phyloP scores from a whole-genome alignment of 2,797 vertebrate genomes.

The Cryptoprocta ferox region DNA sequence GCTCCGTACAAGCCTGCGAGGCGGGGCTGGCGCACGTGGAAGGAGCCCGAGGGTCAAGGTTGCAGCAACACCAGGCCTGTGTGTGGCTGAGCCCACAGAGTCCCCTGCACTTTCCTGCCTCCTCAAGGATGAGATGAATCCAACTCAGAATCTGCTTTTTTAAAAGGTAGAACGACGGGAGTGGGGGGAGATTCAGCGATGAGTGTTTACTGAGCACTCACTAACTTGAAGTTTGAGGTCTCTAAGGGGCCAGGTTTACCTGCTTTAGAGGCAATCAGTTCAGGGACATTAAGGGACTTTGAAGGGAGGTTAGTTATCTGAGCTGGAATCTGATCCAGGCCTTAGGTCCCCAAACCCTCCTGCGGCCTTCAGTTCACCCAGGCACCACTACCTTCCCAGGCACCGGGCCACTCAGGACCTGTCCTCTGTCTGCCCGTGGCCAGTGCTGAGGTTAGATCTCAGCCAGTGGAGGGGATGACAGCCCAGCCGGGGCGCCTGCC shows the following conservation, averaged over 20 bases:
- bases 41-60: rapidly evolving
- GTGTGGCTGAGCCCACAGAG: neutral
- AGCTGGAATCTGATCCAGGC: neutral
- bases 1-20: rapidly evolving
- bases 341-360: neutral
- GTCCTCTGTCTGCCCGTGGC: neutral
- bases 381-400: neutral
- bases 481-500: neutral
- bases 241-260: neutral
- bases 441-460: no score
- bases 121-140: neutral
- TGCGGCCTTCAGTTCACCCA: neutral
- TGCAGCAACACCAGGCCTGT: neutral
- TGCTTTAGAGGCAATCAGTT: neutral
- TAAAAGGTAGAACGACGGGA: neutral
- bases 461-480: neutral
- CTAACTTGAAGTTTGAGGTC: neutral
- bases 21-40: rapidly evolving
- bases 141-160: neutral
- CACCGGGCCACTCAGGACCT: neutral
- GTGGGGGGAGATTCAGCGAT: neutral
- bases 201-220: neutral
- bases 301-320: neutral
- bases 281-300: neutral
- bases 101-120: neutral